Evolutionary conservation across 2,113 vertebrate species (phyloP).

Genomic region (Genyomyrus donnyi): DNA sequence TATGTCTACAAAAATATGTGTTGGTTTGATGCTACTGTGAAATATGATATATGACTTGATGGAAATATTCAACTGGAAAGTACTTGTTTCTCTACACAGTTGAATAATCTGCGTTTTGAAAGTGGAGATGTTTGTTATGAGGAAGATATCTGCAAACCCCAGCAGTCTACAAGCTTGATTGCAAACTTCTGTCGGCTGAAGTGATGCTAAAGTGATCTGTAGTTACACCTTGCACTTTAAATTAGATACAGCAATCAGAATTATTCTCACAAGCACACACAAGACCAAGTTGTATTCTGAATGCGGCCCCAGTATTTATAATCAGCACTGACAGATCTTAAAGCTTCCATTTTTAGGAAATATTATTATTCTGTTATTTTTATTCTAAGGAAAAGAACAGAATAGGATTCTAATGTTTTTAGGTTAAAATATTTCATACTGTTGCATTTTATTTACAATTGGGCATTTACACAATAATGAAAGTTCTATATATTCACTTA

Average conservation of each 20-base stretch:
- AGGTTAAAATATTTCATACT: background rate
- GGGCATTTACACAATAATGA: background rate
- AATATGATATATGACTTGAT: slow-evolving; percentile 26
- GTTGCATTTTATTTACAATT: background rate
- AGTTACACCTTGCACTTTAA: background rate
- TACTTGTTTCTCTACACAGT: slow-evolving; percentile 26
- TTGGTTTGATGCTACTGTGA: background rate
- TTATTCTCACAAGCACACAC: background rate
- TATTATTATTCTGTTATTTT: background rate
- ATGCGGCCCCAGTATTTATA: background rate
- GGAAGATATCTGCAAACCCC: background rate
- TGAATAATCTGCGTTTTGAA: background rate
- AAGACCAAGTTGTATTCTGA: background rate
- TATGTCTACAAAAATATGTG: background rate
- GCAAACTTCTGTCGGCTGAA: background rate
- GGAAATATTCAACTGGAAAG: slow-evolving; percentile 32
- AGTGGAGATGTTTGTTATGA: slow-evolving; percentile 22
- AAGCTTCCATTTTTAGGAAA: background rate
- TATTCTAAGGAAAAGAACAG: background rate
- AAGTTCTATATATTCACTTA: background rate
- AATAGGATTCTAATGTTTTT: background rate
- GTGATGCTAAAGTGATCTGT: background rate
- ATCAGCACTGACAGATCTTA: background rate
- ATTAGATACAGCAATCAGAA: background rate
- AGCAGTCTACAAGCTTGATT: slow-evolving; percentile 25